Evolutionary conservation across 1,140 invertebrate genomes (phyloP), one percentile per base, ranked within the genome.

Genomic region (Capitella teleta): DNA sequence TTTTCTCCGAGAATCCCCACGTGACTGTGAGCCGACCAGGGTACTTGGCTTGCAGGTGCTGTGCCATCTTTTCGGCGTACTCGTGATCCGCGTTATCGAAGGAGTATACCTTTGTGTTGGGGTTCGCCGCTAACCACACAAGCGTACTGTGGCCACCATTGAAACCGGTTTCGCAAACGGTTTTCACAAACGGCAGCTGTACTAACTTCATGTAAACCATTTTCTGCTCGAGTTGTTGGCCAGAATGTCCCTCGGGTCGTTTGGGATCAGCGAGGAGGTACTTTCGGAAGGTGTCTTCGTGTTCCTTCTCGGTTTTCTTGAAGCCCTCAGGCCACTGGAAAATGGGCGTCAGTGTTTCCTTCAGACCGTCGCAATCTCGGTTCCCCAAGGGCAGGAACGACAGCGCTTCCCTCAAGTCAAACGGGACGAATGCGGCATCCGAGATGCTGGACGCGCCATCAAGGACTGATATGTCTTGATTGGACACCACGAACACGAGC

Each of bases 101-200:
- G 23, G 43, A 45, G 26, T 45, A 28, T 6, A 45, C 23, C 2
- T 6, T 28, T 5, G 26, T 25, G 5, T 24, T 28, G 3, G 21
- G 19, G 19, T 21, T 25, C 21, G 43, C 23, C 6, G 43, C 43
- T n/a, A 45, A n/a, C 5, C 3, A 45, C 26, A 25, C 3, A 16
- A 45, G 16, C 19, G 43, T 16, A 25, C 43, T 45, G 21, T 45
- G 43, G 6, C 43, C 43, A 12, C 6, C 43, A 26, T 45, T 45
- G 28, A 45, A 45, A 2, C 43, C 43, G 5, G 26, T 45, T 26
- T 45, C 43, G 28, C 43, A 45, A 25, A 45, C 28, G 2, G 43
- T 45, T 5, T 32, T 45, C 43, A 45, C 43, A 21, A 21, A 45
- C 18, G 43, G 21, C 8, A 28, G 14, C 1, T 25, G 43, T 8